These are phyloP conservation scores for Liolophura sinensis DNA, from an alignment of 1,140 invertebrate species.

Conservation along the genomic window DNA sequence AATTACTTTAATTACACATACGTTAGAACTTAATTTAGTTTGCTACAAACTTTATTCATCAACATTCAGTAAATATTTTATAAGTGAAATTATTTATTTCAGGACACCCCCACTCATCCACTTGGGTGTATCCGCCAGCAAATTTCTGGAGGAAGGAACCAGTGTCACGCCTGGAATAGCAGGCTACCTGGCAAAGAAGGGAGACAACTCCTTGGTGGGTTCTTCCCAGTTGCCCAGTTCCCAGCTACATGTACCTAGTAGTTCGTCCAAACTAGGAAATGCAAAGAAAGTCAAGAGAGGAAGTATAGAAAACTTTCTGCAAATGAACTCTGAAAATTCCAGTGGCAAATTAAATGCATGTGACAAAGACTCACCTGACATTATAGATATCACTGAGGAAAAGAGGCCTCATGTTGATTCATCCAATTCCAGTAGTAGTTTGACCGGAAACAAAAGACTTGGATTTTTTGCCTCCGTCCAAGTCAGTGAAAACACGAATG, in stretches of 20 bases:
- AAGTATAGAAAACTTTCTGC: constrained; percentile 8
- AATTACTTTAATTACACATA: constrained; percentile 51
- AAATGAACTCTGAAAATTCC: not conserved
- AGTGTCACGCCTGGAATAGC: constrained; percentile 39
- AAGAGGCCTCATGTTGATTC: too few relatives aligned
- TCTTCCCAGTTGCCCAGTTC: not conserved
- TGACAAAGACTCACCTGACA: too few relatives aligned
- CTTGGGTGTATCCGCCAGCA: constrained; percentile 76
- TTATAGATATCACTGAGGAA: too few relatives aligned
- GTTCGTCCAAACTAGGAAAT: constrained; percentile 7
- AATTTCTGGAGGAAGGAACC: constrained; percentile 73
- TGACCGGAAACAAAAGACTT: not conserved
- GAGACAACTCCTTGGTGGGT: not conserved
- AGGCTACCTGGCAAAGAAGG: constrained; percentile 33
- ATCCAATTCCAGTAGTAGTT: too few relatives aligned
- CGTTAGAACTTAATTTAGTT: not conserved
- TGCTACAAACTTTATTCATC: not conserved
- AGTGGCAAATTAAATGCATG: not conserved
- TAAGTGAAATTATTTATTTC: constrained; percentile 31
- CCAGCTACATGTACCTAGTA: constrained; percentile 8
- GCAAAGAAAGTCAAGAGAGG: constrained; percentile 1
- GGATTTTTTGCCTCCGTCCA: not conserved
- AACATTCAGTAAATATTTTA: not conserved
- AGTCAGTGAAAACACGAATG: not conserved
- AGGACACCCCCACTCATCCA: constrained; percentile 66